phyloP scores from a whole-genome alignment of 2,797 vertebrate species.

The Oreochromis mossambicus region DNA sequence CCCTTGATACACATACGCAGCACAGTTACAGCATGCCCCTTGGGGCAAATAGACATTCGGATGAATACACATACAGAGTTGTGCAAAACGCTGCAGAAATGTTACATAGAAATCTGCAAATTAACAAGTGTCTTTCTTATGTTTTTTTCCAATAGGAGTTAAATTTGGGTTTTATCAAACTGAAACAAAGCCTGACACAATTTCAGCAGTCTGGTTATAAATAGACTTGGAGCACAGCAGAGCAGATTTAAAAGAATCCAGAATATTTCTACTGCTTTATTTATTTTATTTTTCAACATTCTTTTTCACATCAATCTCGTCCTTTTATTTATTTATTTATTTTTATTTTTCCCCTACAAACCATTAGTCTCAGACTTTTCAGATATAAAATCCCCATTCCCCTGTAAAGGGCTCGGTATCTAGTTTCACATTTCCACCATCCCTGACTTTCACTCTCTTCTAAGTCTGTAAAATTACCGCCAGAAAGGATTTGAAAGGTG shows the following conservation, averaged over 20 bases:
- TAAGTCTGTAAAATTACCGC: slow-evolving; percentile 7
- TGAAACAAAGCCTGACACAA: background rate
- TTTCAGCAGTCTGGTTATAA: background rate
- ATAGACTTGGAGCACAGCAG: background rate
- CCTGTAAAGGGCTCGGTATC: slow-evolving; percentile 13
- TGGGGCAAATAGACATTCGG: slow-evolving; percentile 34
- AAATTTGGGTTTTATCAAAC: background rate
- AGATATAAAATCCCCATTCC: slow-evolving; percentile 16
- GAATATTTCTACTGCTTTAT: background rate
- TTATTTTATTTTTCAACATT: background rate
- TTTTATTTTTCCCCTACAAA: background rate
- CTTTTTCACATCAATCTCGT: background rate
- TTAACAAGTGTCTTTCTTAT: background rate
- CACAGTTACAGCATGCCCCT: slow-evolving; percentile 22
- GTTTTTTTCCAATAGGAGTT: background rate
- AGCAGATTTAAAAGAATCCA: background rate
- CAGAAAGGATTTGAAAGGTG: slow-evolving; percentile 50
- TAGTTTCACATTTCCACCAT: background rate
- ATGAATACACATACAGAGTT: slow-evolving; percentile 27
- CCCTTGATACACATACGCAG: slow-evolving; percentile 15
- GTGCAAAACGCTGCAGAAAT: background rate
- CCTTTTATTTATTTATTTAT: background rate
- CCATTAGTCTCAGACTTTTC: background rate
- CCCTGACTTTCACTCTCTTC: background rate
- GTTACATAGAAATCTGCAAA: background rate